Conservation (phyloP, 2,797 vertebrate genomes). For the Danio aesculapii region DNA sequence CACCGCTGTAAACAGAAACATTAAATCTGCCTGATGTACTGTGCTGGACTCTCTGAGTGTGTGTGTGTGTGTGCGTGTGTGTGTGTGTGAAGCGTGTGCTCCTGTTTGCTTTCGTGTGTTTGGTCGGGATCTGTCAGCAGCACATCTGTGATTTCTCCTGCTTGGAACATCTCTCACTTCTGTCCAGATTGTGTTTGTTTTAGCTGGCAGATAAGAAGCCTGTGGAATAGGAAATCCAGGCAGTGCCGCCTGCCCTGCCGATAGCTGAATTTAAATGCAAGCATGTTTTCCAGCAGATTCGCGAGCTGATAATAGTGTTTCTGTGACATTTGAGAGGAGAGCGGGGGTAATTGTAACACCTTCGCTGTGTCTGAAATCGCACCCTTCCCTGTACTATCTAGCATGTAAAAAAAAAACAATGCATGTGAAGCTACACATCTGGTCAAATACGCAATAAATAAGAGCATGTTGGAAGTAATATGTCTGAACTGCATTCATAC, state of each 20-base stretch:
- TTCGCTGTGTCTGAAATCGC: background rate
- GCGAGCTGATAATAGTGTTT: background rate
- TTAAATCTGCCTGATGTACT: conserved; percentile 58
- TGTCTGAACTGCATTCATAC: no score
- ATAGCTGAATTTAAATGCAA: conserved; percentile 41
- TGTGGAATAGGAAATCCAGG: conserved; percentile 41
- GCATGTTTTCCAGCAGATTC: conserved; percentile 13
- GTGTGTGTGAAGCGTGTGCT: background rate
- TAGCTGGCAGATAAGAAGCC: conserved; percentile 44
- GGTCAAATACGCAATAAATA: no score
- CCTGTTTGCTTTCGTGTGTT: conserved; percentile 39
- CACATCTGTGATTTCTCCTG: conserved; percentile 44
- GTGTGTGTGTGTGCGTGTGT: conserved; percentile 37
- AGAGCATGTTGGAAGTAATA: no score
- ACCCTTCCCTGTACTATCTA: no score
- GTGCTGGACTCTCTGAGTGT: conserved; percentile 39
- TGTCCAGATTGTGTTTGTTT: conserved; percentile 52
- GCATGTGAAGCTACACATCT: no score
- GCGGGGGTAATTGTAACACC: background rate
- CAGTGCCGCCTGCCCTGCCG: conserved; percentile 17
- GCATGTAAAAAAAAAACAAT: no score
- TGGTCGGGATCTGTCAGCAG: conserved; percentile 43
- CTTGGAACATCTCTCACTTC: conserved; percentile 31
- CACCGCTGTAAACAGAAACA: conserved; percentile 61
- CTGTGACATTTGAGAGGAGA: background rate